Evolutionary conservation across 2,888 invertebrate species (phyloP).

Genomic region (Nephrotoma appendiculata): DNA sequence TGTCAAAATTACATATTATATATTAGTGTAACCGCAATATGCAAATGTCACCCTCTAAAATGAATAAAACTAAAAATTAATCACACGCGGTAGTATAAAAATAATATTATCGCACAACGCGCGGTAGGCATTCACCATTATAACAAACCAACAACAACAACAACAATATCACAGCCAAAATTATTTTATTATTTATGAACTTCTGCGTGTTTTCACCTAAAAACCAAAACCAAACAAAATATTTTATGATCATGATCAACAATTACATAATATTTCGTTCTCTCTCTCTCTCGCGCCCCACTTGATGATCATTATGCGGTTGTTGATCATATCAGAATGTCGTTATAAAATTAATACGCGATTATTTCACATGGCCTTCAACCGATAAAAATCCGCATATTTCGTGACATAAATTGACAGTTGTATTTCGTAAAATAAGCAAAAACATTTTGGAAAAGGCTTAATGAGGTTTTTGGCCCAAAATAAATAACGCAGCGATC

Average conservation of each 20-base stretch:
- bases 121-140: background rate
- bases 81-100: background rate
- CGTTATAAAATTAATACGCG: background rate
- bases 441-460: background rate
- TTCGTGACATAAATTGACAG: background rate
- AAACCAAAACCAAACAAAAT: background rate
- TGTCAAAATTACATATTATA: background rate
- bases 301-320: background rate
- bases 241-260: background rate
- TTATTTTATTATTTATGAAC: background rate
- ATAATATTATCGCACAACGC: background rate
- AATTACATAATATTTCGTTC: background rate
- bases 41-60: background rate
- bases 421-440: background rate
- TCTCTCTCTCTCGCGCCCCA: background rate
- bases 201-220: background rate
- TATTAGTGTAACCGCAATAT: background rate
- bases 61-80: background rate
- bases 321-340: background rate
- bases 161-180: background rate
- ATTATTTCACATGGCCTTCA: background rate
- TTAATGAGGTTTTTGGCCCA: background rate
- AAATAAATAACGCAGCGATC: background rate
- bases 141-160: too few species aligned
- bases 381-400: background rate